A percentile compares a stretch with the other conserved stretches of the same genome.
Conservation (phyloP, 2,888 invertebrate genomes). For the Ophraella communa region DNA sequence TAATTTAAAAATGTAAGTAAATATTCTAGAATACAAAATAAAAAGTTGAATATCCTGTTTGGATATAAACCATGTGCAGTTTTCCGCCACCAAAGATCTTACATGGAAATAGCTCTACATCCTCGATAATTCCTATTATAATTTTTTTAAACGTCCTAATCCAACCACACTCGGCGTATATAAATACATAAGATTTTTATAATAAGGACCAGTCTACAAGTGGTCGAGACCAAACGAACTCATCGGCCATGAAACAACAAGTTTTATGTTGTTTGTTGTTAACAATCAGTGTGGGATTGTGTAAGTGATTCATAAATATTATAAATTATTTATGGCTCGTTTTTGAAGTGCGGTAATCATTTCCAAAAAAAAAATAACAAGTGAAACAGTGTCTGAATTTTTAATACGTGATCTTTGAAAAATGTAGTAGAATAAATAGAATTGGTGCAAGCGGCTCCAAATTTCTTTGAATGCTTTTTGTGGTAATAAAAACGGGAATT, state of each 20-base stretch:
- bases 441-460: no score
- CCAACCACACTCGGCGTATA: conserved; percentile 12
- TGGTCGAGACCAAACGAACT: conserved; percentile 29
- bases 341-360: conserved; percentile 6
- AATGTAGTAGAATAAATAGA: no score
- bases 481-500: no score
- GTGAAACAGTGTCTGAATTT: background rate
- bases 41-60: background rate
- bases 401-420: background rate
- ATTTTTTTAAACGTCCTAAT: conserved; percentile 16
- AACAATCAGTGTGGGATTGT: conserved; percentile 26
- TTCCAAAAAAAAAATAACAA: background rate
- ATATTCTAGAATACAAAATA: background rate
- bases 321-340: conserved; percentile 1
- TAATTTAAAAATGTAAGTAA: no score
- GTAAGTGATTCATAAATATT: conserved; percentile 36
- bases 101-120: conserved; percentile 14
- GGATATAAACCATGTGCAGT: background rate
- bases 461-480: no score
- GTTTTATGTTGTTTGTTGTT: conserved; percentile 32
- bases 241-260: conserved; percentile 37
- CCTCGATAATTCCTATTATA: conserved; percentile 15
- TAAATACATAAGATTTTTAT: conserved; percentile 33
- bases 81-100: background rate
- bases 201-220: conserved; percentile 32